A percentile compares a stretch with the other conserved stretches of the same genome.
These are phyloP conservation scores for Platanista minor DNA, from an alignment of 2,113 vertebrate genomes.

Conservation along the genomic window DNA sequence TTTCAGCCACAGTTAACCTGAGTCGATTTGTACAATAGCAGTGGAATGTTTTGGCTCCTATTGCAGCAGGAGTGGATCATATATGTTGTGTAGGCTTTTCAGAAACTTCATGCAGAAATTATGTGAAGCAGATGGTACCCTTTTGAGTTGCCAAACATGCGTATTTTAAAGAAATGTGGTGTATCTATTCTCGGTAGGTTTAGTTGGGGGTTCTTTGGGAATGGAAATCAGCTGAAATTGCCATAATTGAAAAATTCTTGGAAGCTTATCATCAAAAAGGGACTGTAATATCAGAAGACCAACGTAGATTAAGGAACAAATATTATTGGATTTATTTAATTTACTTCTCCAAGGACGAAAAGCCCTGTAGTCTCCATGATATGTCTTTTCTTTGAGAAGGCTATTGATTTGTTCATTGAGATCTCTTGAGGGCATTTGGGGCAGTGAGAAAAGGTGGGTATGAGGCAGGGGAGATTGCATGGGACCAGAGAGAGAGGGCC, in stretches of 20 bases:
- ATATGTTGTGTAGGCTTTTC: neutral
- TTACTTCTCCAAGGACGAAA: neutral
- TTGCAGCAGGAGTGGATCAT: neutral
- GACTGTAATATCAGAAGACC: neutral
- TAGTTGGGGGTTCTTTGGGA: neutral
- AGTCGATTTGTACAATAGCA: neutral
- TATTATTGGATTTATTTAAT: neutral
- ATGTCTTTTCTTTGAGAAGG: neutral
- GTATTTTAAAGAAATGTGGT: conserved; percentile 38
- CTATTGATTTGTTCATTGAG: neutral
- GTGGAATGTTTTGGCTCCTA: neutral
- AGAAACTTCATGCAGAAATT: conserved; percentile 18
- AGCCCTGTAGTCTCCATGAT: neutral
- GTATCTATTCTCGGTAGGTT: neutral
- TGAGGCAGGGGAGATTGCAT: neutral
- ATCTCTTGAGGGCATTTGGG: neutral
- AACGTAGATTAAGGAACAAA: neutral
- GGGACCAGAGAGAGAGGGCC: neutral
- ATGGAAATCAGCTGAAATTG: neutral
- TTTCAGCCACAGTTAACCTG: neutral
- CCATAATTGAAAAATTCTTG: neutral
- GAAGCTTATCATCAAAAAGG: neutral
- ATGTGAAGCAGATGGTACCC: conserved; percentile 52
- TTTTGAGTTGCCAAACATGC: conserved; percentile 33
- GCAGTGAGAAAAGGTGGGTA: neutral